Evolutionary conservation across 1,140 invertebrate genomes (phyloP), one percentile per base, ranked within the genome.

Genomic region (Pectinophora gossypiella): DNA sequence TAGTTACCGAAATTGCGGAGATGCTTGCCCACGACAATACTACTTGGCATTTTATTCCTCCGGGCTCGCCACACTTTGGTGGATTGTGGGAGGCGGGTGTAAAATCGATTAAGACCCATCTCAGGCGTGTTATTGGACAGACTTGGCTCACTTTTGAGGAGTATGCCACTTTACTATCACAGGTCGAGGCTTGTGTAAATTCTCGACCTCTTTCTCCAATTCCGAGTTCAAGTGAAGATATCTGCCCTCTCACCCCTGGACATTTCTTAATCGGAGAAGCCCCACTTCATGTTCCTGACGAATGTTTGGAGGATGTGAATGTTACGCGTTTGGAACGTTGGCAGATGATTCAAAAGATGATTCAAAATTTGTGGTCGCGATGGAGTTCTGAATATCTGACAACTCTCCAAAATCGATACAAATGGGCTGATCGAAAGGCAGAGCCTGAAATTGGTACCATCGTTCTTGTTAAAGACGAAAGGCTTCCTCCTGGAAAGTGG

Each of bases 11-110:
- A 19, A 19, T 38, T n/a, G 27, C 47, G 19, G 35, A 48, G 6
- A 13, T 27, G 12, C 13, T 47, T n/a, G 45, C 45, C 13, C 6
- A 13, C 15, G 21, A 48, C 19, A 10, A 13, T 6, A 20, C 19
- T 10, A 27, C 10, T 12, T 48, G 27, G 35, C 27, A 48, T 32
- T 48, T 48, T 38, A 36, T 58, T 60, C 7, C 71, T 68, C 9
- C 0, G 19, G 21, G 57, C 51, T n/a, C 58, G 60, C n/a, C n/a
- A n/a, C 60, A 75, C 22, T 59, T 64, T 38, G 67, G 67, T 22
- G 69, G 72, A n/a, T 35, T 59, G 1, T 76, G 72, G 72, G 72
- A 76, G 49, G 42, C 63, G 42, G 27, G 49, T 2, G 59, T 76
- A 10, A 53, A 64, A 21, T 54, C 51, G 7, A 56, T 71, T 9